Base-by-base conservation (phyloP, 2,797 vertebrate species). In the Limnodromus scolopaceus region DNA sequence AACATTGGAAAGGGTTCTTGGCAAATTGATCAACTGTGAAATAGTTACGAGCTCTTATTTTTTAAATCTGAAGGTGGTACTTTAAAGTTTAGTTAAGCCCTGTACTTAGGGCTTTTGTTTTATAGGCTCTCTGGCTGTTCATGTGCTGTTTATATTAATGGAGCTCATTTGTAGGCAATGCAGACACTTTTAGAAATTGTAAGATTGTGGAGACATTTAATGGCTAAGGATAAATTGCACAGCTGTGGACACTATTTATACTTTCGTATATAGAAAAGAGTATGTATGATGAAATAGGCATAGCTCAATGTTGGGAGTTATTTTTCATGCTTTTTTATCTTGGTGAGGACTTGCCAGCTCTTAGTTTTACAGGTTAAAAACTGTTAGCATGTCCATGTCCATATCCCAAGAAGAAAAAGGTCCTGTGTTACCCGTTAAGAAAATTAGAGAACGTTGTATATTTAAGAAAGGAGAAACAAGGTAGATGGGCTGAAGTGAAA, bases 171-270 rank as follows among this genome's bases (percentile, higher is more conserved):
- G 92, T 84, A 93, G 85, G 93, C 93, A 93, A 38, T 20, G 76
- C 94, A 88, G 94, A 55, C 72, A 10, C 82, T 85, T 95, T 34
- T 16, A 91, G 92, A 84, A 91, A 83, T 85, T 69, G 66, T 91
- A 71, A 96, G 80, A 64, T 81, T 92, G 63, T 78, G 74, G 58
- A 94, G 83, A 90, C 63, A 16, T 79, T 94, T 94, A 87, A 95
- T 94, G 77, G 66, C 87, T 58, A n/a, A 43, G 68, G 93, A 93
- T 90, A 74, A 95, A 87, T 92, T 63, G 80, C 81, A 74, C 91
- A 95, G 94, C 93, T 96, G 90, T 82, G 85, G 83, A 79, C 80
- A 74, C 95, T 96, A 84, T 95, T 96, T 96, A 92, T 94, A 96
- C 57, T 77, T 84, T 27, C 1, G 2, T 58, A 3, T 79, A 30